Conservation (phyloP, 2,888 invertebrate species). For the Pomacea canaliculata region DNA sequence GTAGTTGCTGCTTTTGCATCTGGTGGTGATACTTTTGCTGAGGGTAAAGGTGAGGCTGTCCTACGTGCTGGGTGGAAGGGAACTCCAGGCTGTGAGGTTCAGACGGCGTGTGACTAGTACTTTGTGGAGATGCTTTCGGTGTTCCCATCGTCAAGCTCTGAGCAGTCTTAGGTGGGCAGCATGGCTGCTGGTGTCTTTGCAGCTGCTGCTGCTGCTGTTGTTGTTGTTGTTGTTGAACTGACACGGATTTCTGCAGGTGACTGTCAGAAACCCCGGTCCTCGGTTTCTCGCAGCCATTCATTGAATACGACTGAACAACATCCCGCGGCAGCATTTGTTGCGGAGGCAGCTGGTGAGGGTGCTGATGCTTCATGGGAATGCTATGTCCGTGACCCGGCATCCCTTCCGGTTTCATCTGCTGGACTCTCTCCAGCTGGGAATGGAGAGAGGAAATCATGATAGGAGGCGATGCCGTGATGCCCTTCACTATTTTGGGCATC, state of each 20-base stretch:
- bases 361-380: slow-evolving; percentile 4
- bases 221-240: slow-evolving; percentile 6
- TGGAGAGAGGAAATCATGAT: slow-evolving; percentile 1
- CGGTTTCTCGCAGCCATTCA: not conserved
- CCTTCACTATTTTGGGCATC: slow-evolving; percentile 2
- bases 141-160: not conserved
- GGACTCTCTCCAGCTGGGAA: slow-evolving; percentile 18
- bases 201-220: slow-evolving; percentile 17
- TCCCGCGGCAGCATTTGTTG: not conserved
- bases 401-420: slow-evolving; percentile 11
- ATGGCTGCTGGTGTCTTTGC: slow-evolving; percentile 20
- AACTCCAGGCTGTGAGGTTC: not conserved
- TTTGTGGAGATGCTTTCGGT: not conserved
- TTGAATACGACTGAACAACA: not conserved
- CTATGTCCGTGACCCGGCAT: not conserved
- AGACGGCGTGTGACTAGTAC: not conserved
- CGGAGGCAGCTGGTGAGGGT: not conserved
- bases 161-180: not conserved
- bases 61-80: not conserved
- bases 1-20: slow-evolving; percentile 3
- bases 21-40: slow-evolving; percentile 21
- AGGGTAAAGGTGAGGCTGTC: slow-evolving; percentile 6
- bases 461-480: not conserved
- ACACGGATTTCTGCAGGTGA: slow-evolving; percentile 12
- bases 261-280: not conserved